These are phyloP conservation scores for Phymanthus crucifer DNA, from an alignment of 92 coral and sea anemone genomes.

Conservation along the genomic window DNA sequence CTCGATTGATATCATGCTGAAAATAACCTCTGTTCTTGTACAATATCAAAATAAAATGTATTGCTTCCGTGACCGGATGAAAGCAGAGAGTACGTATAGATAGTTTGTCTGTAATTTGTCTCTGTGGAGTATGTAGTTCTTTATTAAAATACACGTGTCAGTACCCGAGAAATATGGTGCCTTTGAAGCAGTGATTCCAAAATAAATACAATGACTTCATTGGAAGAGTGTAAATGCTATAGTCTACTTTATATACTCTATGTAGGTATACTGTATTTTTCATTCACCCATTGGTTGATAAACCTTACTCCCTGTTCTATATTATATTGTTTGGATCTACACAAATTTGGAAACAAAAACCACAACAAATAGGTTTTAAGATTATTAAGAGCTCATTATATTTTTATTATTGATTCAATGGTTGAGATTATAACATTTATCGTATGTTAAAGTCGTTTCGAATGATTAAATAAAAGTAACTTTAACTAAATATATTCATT, in stretches of 20 bases:
- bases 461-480: neutral
- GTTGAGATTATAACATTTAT: neutral
- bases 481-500: neutral
- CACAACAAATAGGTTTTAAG: neutral
- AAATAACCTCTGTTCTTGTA: conserved; percentile 37
- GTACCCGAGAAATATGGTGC: neutral
- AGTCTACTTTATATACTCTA: conserved; percentile 4
- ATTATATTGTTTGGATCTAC: neutral
- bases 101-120: conserved; percentile 32
- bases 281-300: neutral
- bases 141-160: conserved; percentile 39
- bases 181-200: conserved; percentile 14
- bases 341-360: neutral
- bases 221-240: conserved; percentile 19
- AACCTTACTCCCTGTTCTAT: neutral
- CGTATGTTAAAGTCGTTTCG: neutral
- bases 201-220: conserved; percentile 22
- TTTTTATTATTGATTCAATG: neutral
- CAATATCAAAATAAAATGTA: conserved; percentile 42
- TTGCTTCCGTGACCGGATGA: conserved; percentile 13
- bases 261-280: neutral
- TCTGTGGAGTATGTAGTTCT: conserved; percentile 13
- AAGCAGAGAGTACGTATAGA: conserved; percentile 5
- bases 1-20: neutral
- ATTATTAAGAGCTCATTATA: conserved; percentile 5